phyloP scores from a whole-genome alignment of 2,113 vertebrate genomes.

The Cyprichromis sp. region DNA sequence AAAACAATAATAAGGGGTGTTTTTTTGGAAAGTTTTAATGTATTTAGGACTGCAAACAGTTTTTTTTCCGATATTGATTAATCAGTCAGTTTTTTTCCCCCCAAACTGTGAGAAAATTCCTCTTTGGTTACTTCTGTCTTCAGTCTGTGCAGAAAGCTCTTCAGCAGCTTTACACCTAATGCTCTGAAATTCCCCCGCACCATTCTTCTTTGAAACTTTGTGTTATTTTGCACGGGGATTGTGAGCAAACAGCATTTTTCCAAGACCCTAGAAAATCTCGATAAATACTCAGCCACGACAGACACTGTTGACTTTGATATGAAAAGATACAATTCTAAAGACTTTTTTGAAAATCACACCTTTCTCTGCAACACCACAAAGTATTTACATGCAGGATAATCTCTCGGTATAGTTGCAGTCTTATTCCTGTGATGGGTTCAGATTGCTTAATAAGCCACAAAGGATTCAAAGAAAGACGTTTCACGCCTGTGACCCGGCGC shows the following conservation, averaged over 20 bases:
- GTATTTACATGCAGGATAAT: background rate
- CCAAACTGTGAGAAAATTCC: background rate
- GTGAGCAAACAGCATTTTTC: background rate
- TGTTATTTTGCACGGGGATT: background rate
- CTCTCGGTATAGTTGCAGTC: background rate
- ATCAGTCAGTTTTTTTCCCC: accelerated
- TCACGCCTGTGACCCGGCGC: background rate
- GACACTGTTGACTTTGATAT: background rate
- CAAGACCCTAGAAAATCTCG: background rate
- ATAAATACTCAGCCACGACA: background rate
- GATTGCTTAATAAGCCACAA: background rate
- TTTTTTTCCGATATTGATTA: background rate
- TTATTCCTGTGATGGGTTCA: background rate
- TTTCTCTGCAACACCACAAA: background rate
- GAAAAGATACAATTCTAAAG: background rate
- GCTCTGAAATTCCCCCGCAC: background rate
- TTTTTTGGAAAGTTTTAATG: background rate
- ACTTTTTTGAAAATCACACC: background rate
- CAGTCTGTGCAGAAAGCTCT: background rate
- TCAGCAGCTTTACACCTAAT: background rate
- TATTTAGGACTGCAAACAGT: background rate
- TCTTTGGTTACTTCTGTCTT: background rate
- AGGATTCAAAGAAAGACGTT: background rate
- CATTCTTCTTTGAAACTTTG: background rate
- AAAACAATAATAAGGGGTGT: background rate